A percentile compares a stretch with the other conserved stretches of the same genome.
These are phyloP conservation scores for Trissolcus basalis DNA, from an alignment of 1,140 invertebrate species.

Conservation along the genomic window DNA sequence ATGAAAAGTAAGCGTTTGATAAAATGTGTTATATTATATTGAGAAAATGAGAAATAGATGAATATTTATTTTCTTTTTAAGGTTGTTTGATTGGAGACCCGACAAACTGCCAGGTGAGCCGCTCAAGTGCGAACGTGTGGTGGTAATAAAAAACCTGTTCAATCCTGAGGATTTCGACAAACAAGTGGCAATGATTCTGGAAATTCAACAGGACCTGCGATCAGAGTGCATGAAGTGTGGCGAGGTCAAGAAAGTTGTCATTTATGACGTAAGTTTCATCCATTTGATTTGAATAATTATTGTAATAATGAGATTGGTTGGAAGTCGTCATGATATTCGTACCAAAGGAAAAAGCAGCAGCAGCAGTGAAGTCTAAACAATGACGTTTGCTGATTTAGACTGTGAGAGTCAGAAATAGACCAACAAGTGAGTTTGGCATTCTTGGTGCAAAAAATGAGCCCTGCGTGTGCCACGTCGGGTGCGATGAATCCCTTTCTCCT, in stretches of 20 bases:
- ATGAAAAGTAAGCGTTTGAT: constrained; percentile 84
- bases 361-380: no score
- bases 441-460: neutral
- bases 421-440: neutral
- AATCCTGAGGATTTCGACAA: constrained; percentile 92
- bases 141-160: constrained; percentile 97
- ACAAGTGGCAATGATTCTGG: constrained; percentile 90
- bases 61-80: constrained; percentile 67
- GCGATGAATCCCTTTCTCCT: constrained; percentile 30
- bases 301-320: no score
- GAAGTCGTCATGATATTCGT: no score
- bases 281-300: no score
- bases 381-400: no score
- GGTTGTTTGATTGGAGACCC: constrained; percentile 96
- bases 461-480: no score
- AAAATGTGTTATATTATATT: no score
- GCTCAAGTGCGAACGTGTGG: constrained; percentile 90
- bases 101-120: constrained; percentile 91
- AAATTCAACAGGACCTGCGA: constrained; percentile 93
- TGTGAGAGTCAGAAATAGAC: no score
- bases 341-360: no score
- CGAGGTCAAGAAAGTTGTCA: constrained; percentile 91
- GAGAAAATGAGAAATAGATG: neutral
- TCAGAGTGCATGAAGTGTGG: constrained; percentile 95
- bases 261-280: constrained; percentile 92